phyloP scores from a whole-genome alignment of 2,888 invertebrate species.

The Amphipoea oculea region DNA sequence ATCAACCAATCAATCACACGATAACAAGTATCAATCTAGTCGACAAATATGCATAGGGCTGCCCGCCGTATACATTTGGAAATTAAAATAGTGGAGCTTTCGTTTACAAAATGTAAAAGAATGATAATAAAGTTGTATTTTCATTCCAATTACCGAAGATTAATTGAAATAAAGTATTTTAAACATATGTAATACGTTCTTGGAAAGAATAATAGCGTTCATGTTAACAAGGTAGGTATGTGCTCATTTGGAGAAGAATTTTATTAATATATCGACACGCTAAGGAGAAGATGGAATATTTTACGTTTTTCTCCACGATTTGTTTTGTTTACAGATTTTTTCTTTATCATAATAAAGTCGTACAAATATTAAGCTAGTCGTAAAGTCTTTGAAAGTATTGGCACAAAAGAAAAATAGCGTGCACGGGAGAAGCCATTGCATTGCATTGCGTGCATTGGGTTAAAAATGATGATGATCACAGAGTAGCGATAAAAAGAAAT shows the following conservation, averaged over 20 bases:
- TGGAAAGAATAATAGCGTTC: too few relatives aligned
- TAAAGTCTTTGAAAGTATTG: background rate
- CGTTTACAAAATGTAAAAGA: background rate
- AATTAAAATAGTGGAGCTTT: constrained; percentile 1
- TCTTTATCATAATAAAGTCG: background rate
- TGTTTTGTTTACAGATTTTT: background rate
- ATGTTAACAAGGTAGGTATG: background rate
- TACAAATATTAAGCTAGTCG: background rate
- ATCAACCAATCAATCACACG: constrained; percentile 49
- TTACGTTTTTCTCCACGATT: background rate
- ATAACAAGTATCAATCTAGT: constrained; percentile 49
- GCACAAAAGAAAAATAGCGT: background rate
- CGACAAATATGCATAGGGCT: constrained; percentile 45
- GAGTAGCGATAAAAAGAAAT: background rate
- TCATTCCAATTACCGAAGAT: background rate
- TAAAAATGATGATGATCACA: background rate
- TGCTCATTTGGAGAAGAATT: background rate
- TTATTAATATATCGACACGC: background rate
- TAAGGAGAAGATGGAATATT: background rate
- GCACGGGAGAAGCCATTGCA: background rate
- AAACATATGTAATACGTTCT: too few relatives aligned
- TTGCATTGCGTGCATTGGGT: background rate
- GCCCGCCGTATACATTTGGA: background rate
- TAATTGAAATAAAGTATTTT: background rate
- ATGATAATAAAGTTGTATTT: background rate